Evolutionary conservation across 2,888 invertebrate genomes (phyloP).

Genomic region (Agriopis aurantiaria): DNA sequence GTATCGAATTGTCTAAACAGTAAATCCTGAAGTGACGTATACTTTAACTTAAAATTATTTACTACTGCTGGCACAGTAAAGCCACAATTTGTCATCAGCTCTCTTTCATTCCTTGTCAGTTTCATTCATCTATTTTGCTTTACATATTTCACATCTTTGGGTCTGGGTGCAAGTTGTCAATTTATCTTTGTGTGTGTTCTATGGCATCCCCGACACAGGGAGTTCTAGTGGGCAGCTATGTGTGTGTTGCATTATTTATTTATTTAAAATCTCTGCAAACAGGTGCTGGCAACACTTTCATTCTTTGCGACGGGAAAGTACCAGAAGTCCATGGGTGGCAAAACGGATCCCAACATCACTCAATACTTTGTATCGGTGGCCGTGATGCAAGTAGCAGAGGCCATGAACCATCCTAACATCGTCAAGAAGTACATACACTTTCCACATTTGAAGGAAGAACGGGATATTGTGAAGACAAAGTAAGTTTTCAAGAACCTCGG

Average conservation of each 20-base stretch:
- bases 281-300: conserved; percentile 77
- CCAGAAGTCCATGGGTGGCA: conserved; percentile 73
- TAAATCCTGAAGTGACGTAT: too few species aligned
- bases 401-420: conserved; percentile 73
- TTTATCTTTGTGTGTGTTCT: too few species aligned
- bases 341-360: conserved; percentile 72
- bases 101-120: not conserved
- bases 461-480: conserved; percentile 76
- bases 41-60: not conserved
- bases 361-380: conserved; percentile 77
- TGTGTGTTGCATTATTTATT: too few species aligned
- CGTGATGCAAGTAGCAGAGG: conserved; percentile 75
- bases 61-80: too few species aligned
- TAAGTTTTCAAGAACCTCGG: conserved; percentile 41
- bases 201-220: too few species aligned
- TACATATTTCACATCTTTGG: too few species aligned
- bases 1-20: too few species aligned
- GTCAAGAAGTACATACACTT: conserved; percentile 80
- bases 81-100: too few species aligned
- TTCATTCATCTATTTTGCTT: not conserved
- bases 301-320: conserved; percentile 79
- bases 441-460: conserved; percentile 74
- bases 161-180: too few species aligned
- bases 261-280: not conserved
- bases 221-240: too few species aligned